Evolutionary conservation across 2,113 vertebrate species (phyloP).

Genomic region (Pachyramphus minor): DNA sequence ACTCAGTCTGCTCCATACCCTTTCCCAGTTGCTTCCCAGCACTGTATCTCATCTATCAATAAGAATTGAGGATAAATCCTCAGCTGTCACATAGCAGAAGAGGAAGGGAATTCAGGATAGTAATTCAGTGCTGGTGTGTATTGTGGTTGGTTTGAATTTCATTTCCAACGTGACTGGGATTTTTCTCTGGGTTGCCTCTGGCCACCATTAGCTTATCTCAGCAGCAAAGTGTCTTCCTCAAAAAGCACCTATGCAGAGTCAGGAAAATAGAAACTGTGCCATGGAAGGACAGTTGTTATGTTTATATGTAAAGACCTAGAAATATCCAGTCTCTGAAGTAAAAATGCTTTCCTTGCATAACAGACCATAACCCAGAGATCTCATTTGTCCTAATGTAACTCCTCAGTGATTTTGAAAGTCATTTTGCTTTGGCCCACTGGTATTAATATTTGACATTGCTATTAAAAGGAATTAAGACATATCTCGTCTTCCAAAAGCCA

Average conservation of each 20-base stretch:
- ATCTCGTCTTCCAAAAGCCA: not conserved
- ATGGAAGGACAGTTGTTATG: not conserved
- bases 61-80: not conserved
- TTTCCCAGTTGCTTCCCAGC: not conserved
- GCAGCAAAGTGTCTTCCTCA: not conserved
- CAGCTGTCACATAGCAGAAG: not conserved
- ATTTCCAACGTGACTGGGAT: not conserved
- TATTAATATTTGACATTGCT: not conserved
- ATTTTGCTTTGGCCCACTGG: not conserved
- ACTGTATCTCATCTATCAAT: not conserved
- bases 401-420: not conserved
- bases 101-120: not conserved
- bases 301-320: not conserved
- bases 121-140: not conserved
- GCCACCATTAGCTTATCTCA: not conserved
- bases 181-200: not conserved
- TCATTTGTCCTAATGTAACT: not conserved
- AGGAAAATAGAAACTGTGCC: not conserved
- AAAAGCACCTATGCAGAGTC: not conserved
- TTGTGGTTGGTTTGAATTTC: not conserved
- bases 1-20: not conserved
- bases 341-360: not conserved
- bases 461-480: not conserved
- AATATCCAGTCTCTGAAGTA: not conserved
- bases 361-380: not conserved